Evolutionary conservation across 2,113 vertebrate genomes (phyloP).

Genomic region (Lynx canadensis): DNA sequence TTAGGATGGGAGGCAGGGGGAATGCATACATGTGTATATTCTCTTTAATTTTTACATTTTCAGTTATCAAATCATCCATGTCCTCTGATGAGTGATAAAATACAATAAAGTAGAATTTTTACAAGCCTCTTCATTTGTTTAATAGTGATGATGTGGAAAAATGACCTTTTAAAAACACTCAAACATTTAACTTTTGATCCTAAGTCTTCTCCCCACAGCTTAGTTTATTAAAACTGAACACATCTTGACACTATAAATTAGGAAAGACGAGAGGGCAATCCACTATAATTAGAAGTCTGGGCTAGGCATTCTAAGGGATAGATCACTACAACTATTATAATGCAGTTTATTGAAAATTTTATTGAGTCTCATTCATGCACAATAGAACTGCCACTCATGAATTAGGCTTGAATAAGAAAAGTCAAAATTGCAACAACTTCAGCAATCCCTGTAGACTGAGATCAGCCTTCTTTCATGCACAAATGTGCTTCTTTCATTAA

Average conservation of each 20-base stretch:
- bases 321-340: constrained; percentile 60
- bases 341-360: constrained; percentile 76
- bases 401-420: constrained; percentile 78
- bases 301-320: constrained; percentile 52
- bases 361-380: constrained; percentile 76
- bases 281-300: constrained; percentile 75
- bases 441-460: background rate
- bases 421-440: constrained; percentile 66
- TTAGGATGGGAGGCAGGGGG: background rate
- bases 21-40: constrained; percentile 20
- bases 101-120: constrained; percentile 63
- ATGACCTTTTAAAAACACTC: constrained; percentile 81
- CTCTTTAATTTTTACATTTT: constrained; percentile 59
- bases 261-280: constrained; percentile 72
- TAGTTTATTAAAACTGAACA: constrained; percentile 83
- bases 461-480: background rate
- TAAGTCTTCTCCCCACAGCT: constrained; percentile 72
- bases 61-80: constrained; percentile 60
- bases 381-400: constrained; percentile 81
- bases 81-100: constrained; percentile 73
- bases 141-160: constrained; percentile 78
- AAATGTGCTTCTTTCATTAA: background rate
- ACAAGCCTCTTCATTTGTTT: constrained; percentile 77
- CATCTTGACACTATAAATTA: constrained; percentile 77
- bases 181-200: constrained; percentile 80